Evolutionary conservation across 2,888 invertebrate genomes (phyloP), one percentile per base, ranked within the genome.

Genomic region (Julus scanicus): DNA sequence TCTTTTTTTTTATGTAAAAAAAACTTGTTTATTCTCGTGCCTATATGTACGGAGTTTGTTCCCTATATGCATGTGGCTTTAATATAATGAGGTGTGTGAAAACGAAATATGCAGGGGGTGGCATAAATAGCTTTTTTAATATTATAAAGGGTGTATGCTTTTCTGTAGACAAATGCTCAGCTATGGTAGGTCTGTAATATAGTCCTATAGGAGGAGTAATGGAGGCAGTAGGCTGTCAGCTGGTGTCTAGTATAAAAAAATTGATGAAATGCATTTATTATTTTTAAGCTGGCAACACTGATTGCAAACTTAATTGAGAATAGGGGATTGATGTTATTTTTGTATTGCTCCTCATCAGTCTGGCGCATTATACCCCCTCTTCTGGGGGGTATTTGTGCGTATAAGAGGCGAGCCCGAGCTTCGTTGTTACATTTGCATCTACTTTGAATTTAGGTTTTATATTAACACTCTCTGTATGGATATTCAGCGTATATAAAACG

Each of bases 251-350:
- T 29, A 84, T 48, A 44, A 84, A 84, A 39, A 86, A 88, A 88
- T 88, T 88, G 88, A 88, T 88, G 88, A 88, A 88, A 88, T 88
- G 49, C 88, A 88, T 88, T 88, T 88, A 88, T 88, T 88, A 88
- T 88, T 88, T 88, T 88, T 88, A 88, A 88, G 88, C 88, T 85
- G 88, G 85, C 86, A 86, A 88, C 85, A 88, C 88, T 53, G 88
- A 88, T 88, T 88, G 85, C 88, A 37, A 84, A 88, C 84, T 88
- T 88, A 88, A 88, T 88, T 88, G 88, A 88, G 88, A 85, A 86
- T 63, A 80, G 80, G 87, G 87, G 87, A 87, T 87, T 80, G 87
- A 63, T 87, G 87, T 71, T 87, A 86, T 44, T 86, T 86, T 53
- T 86, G 49, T 86, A 86, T 86, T 86, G 86, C 86, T 13, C 15